Percentiles rank a stretch among this genome's conserved stretches.
Evolutionary conservation across 2,888 invertebrate genomes (phyloP).

Genomic region (Argynnis bischoffii): DNA sequence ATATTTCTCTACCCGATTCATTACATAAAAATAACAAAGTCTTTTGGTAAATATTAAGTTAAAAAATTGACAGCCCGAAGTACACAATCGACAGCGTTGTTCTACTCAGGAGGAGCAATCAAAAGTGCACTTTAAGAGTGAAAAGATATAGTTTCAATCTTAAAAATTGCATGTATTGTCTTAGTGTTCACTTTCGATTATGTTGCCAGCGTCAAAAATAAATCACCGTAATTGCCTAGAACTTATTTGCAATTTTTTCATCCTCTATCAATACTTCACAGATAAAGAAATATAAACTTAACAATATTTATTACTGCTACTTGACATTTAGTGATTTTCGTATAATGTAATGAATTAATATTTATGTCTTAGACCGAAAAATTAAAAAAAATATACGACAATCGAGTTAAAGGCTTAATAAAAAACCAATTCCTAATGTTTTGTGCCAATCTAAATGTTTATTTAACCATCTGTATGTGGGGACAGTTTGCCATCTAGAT

Average conservation of each 20-base stretch:
- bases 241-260: too few relatives aligned
- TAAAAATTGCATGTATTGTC: too few relatives aligned
- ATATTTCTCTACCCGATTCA: background rate
- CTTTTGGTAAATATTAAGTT: background rate
- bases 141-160: too few relatives aligned
- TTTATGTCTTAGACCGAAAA: slow-evolving; percentile 13
- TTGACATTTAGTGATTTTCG: background rate
- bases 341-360: slow-evolving; percentile 2
- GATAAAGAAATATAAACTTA: background rate
- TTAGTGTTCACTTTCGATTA: too few relatives aligned
- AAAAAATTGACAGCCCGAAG: too few relatives aligned
- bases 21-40: background rate
- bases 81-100: slow-evolving; percentile 2
- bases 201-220: too few relatives aligned
- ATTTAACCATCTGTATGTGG: background rate
- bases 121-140: too few relatives aligned
- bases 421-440: slow-evolving; percentile 1
- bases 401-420: background rate
- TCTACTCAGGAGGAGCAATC: too few relatives aligned
- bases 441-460: background rate
- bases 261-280: background rate
- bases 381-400: background rate
- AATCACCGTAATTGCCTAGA: too few relatives aligned
- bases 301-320: background rate
- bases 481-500: background rate